Percentiles rank a stretch among this genome's conserved stretches.
phyloP scores from a whole-genome alignment of 2,888 invertebrate species.

The Hypercompe scribonia region DNA sequence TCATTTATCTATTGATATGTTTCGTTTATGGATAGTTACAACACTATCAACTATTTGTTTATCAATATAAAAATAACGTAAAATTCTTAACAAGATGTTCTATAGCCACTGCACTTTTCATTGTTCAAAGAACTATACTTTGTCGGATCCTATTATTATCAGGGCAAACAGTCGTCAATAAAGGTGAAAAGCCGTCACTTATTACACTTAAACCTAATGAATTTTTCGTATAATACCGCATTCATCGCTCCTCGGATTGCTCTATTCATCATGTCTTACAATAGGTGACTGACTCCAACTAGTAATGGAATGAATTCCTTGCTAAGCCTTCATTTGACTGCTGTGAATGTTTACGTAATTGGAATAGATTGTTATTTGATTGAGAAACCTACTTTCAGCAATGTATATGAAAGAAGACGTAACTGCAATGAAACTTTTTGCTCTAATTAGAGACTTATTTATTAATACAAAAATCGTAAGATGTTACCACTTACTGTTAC shows the following conservation, averaged over 20 bases:
- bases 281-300: constrained; percentile 19
- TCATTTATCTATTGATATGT: too few relatives aligned
- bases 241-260: constrained; percentile 26
- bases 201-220: constrained; percentile 35
- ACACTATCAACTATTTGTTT: too few relatives aligned
- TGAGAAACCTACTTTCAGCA: neutral
- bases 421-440: too few relatives aligned
- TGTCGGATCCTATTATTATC: neutral
- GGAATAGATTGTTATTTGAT: neutral
- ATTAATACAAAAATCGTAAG: too few relatives aligned
- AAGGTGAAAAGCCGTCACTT: constrained; percentile 18
- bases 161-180: constrained; percentile 15
- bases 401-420: neutral
- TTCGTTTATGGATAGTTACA: too few relatives aligned
- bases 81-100: neutral
- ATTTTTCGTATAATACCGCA: constrained; percentile 37
- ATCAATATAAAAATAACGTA: too few relatives aligned
- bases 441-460: too few relatives aligned
- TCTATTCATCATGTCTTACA: constrained; percentile 31
- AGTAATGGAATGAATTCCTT: neutral
- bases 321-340: neutral
- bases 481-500: too few relatives aligned
- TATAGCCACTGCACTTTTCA: neutral
- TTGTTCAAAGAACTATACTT: neutral
- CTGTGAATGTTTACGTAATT: neutral